phyloP scores from a whole-genome alignment of 2,113 vertebrate species.

The Sinocyclocheilus anshuiensis region DNA sequence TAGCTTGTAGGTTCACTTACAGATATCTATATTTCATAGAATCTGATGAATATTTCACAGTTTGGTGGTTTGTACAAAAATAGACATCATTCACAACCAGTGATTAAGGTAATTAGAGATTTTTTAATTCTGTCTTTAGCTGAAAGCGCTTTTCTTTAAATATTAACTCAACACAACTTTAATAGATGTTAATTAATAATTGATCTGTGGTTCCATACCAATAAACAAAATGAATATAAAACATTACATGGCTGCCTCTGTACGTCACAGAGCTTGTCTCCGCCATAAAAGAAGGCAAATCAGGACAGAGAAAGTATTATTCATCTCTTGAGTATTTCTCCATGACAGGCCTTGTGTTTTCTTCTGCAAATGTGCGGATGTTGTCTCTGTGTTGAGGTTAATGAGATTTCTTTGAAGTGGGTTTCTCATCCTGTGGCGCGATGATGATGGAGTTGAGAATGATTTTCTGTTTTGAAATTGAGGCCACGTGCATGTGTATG shows the following conservation, averaged over 20 bases:
- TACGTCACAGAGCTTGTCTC: neutral
- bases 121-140: neutral
- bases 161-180: conserved; percentile 35
- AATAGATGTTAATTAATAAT: conserved; percentile 34
- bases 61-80: neutral
- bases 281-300: neutral
- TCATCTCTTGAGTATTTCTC: conserved; percentile 4
- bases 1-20: neutral
- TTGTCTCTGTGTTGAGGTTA: conserved; percentile 38
- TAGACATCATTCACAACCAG: neutral
- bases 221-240: neutral
- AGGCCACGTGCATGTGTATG: conserved; percentile 4
- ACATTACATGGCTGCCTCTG: neutral
- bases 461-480: conserved; percentile 34
- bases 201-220: conserved; percentile 1
- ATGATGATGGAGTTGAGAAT: conserved; percentile 24
- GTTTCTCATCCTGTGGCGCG: conserved; percentile 12
- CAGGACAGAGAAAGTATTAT: neutral
- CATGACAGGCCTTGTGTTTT: neutral
- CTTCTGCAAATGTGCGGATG: conserved; percentile 7
- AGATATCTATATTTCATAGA: conserved; percentile 3
- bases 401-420: conserved; percentile 47
- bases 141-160: conserved; percentile 13
- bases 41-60: conserved; percentile 26
- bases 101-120: conserved; percentile 1